A percentile compares a stretch with the other conserved stretches of the same genome.
These are phyloP conservation scores for Sander vitreus DNA, from an alignment of 2,113 vertebrate species.

Conservation along the genomic window DNA sequence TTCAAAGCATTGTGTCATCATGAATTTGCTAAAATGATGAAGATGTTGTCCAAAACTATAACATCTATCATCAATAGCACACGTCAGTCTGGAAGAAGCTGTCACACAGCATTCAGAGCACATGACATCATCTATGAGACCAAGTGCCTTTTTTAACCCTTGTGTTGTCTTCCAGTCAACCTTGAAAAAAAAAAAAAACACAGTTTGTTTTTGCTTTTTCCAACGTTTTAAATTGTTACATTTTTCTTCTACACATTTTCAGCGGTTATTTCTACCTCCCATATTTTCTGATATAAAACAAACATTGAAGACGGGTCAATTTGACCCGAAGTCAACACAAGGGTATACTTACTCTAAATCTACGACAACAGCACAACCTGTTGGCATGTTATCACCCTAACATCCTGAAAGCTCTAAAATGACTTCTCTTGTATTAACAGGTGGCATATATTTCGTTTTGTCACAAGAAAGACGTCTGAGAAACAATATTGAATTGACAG, in stretches of 20 bases:
- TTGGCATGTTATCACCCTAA: background rate
- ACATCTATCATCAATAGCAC: background rate
- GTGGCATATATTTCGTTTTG: background rate
- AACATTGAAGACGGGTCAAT: too few relatives aligned
- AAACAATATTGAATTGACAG: background rate
- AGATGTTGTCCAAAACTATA: background rate
- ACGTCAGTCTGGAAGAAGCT: background rate
- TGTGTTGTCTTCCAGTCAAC: too few relatives aligned
- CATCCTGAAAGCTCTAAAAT: background rate
- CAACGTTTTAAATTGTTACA: too few relatives aligned
- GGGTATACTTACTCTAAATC: background rate
- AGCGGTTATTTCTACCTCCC: too few relatives aligned
- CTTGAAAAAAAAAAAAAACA: too few relatives aligned
- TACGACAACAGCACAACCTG: background rate
- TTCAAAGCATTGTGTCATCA: background rate
- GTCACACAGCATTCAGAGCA: background rate
- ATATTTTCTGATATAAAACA: too few relatives aligned
- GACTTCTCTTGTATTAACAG: background rate
- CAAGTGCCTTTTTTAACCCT: background rate
- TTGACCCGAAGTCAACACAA: too few relatives aligned
- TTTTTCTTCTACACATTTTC: too few relatives aligned
- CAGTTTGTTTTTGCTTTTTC: too few relatives aligned
- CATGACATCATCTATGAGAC: background rate
- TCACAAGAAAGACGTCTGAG: background rate
- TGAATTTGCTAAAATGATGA: constrained; percentile 1